These are phyloP conservation scores for Polypterus bichir DNA, from an alignment of 2,113 vertebrate genomes.

Conservation along the genomic window DNA sequence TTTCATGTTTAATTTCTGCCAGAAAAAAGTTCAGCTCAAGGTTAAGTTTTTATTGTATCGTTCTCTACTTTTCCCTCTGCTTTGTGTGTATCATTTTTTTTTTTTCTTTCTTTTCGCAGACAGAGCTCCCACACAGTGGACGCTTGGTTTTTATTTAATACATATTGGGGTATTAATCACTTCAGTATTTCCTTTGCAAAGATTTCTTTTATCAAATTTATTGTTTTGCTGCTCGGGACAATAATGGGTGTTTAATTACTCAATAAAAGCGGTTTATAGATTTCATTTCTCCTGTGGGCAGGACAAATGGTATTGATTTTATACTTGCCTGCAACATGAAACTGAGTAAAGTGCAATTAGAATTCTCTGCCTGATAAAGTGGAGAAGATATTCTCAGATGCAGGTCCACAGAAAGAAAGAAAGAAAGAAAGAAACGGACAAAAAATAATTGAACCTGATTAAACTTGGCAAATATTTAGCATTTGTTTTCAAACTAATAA, in stretches of 20 bases:
- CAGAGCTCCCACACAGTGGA: conserved; percentile 57
- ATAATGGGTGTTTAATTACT: conserved; percentile 99
- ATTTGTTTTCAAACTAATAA: too few species aligned
- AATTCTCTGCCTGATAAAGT: conserved; percentile 53
- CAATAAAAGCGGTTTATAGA: conserved; percentile 95
- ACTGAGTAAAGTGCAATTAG: conserved; percentile 89
- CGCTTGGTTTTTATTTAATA: conserved; percentile 75
- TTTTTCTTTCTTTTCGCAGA: conserved; percentile 41
- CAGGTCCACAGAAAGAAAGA: too few species aligned
- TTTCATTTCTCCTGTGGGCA: conserved; percentile 80
- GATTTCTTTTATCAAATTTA: conserved; percentile 88
- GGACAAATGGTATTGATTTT: conserved; percentile 94
- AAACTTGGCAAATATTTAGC: too few species aligned
- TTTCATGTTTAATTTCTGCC: conserved; percentile 71
- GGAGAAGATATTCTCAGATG: conserved; percentile 29
- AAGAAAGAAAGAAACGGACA: too few species aligned
- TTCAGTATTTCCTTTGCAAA: conserved; percentile 69
- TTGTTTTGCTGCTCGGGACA: conserved; percentile 83
- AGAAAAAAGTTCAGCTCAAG: conserved; percentile 74
- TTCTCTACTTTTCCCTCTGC: conserved; percentile 47
- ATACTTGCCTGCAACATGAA: conserved; percentile 79
- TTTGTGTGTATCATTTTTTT: too few species aligned
- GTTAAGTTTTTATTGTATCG: conserved; percentile 73
- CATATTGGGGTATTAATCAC: conserved; percentile 75
- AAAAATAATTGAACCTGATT: too few species aligned